A percentile compares a stretch with the other conserved stretches of the same genome.
Conservation (phyloP, 2,888 invertebrate genomes). For the Xylota segnis region DNA sequence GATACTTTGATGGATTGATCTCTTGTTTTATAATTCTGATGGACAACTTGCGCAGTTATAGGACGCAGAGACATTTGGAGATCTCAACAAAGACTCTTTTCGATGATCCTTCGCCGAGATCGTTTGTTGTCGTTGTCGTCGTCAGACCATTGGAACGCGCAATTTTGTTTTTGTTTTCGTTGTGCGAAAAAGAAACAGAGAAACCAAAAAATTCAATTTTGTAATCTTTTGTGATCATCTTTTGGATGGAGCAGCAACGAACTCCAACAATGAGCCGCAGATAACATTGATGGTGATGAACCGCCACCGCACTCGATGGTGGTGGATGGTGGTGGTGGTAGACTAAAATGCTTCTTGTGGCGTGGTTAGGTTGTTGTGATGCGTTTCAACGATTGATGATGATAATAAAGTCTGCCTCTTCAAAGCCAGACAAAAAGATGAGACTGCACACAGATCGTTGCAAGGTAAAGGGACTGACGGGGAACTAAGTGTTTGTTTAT, state of each 20-base stretch:
- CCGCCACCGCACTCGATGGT: constrained; percentile 55
- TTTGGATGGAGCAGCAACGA: constrained; percentile 48
- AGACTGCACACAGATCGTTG: constrained; percentile 43
- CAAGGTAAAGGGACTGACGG: background rate
- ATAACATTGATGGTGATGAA: constrained; percentile 73
- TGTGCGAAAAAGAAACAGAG: constrained; percentile 38
- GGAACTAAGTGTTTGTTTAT: background rate
- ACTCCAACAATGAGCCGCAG: constrained; percentile 56
- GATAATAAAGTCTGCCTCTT: constrained; percentile 53
- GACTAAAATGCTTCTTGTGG: constrained; percentile 47
- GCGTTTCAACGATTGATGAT: constrained; percentile 59
- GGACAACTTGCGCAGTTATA: constrained; percentile 74
- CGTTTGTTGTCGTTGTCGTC: constrained; percentile 15
- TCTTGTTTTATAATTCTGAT: constrained; percentile 75
- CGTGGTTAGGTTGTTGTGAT: constrained; percentile 51
- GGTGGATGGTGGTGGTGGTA: constrained; percentile 16
- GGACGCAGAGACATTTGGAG: constrained; percentile 51
- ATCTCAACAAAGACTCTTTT: constrained; percentile 61
- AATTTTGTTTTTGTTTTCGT: constrained; percentile 47
- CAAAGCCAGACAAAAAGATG: constrained; percentile 38
- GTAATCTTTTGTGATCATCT: constrained; percentile 76
- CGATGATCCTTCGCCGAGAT: constrained; percentile 30
- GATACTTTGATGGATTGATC: constrained; percentile 77
- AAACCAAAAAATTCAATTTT: constrained; percentile 75
- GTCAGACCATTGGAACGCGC: constrained; percentile 58